Evolutionary conservation across 2,888 invertebrate species (phyloP).

Genomic region (Epistrophe eligans): DNA sequence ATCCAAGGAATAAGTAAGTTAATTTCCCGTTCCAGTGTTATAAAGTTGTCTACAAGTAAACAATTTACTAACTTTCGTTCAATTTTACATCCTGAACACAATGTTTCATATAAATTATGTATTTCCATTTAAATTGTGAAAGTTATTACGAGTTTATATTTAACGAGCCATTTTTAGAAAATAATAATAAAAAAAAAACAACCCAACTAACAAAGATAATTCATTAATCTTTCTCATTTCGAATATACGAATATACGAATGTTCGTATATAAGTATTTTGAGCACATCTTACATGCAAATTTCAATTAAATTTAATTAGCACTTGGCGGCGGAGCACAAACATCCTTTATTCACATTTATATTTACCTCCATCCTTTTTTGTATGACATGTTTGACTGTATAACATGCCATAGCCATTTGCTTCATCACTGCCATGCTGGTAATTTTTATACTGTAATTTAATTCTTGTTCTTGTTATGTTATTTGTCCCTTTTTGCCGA

Average conservation of each 20-base stretch:
- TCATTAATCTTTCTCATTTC: constrained; percentile 65
- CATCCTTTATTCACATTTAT: constrained; percentile 66
- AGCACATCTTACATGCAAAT: constrained; percentile 20
- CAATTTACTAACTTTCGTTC: neutral
- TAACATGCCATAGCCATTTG: constrained; percentile 27
- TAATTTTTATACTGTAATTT: constrained; percentile 74
- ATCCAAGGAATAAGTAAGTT: too few species aligned
- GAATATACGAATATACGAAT: constrained; percentile 31
- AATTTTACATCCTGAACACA: constrained; percentile 3
- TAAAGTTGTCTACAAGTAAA: neutral
- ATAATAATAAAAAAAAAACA: neutral
- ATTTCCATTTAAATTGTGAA: constrained; percentile 1
- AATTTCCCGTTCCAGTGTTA: neutral
- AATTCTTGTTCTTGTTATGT: constrained; percentile 67
- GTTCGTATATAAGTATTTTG: neutral
- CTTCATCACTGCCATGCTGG: constrained; percentile 55
- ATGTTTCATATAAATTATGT: neutral
- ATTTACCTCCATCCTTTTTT: constrained; percentile 63
- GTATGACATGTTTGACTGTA: constrained; percentile 37
- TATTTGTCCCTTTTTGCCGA: constrained; percentile 62
- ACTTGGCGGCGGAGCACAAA: constrained; percentile 57
- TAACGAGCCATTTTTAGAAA: constrained; percentile 7
- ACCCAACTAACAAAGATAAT: constrained; percentile 11
- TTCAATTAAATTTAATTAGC: constrained; percentile 75
- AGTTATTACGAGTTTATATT: neutral